Conservation (phyloP, 2,113 vertebrate genomes). For the Cichladusa arquata region DNA sequence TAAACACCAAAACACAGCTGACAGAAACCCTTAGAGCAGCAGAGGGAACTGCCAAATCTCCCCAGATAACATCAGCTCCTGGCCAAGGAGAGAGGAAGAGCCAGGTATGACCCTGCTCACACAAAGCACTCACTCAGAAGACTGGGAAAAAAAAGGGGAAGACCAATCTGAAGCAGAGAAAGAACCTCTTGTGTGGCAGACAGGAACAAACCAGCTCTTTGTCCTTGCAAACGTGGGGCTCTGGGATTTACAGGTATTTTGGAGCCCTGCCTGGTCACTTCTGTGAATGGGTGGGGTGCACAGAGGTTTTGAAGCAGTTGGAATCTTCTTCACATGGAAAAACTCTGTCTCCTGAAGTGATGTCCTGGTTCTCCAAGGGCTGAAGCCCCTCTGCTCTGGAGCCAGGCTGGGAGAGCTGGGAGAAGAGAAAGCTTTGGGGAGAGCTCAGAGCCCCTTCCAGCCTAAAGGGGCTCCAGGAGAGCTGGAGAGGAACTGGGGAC, state of each 20-base stretch:
- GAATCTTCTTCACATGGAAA: fast-evolving
- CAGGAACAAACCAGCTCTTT: not conserved
- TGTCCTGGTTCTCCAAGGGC: fast-evolving
- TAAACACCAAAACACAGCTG: not conserved
- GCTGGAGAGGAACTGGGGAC: not conserved
- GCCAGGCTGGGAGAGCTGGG: not conserved
- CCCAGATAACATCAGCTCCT: not conserved
- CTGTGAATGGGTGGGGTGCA: not conserved
- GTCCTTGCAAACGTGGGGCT: fast-evolving
- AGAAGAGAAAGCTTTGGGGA: not conserved
- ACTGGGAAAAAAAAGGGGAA: not conserved
- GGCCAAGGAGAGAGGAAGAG: not conserved
- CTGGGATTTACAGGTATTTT: not conserved
- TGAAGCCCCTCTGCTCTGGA: not conserved
- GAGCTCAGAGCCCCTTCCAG: not conserved
- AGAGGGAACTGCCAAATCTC: not conserved
- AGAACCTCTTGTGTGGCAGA: not conserved
- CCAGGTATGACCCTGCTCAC: not conserved
- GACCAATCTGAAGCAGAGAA: not conserved
- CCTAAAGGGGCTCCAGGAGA: not conserved
- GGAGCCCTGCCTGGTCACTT: not conserved
- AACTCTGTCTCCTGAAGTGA: not conserved
- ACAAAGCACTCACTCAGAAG: not conserved
- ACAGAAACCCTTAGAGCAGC: not conserved
- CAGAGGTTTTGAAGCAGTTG: fast-evolving